Evolutionary conservation across 2,888 invertebrate species (phyloP), one percentile per base, ranked within the genome.

Genomic region (Acholoe squamosa): DNA sequence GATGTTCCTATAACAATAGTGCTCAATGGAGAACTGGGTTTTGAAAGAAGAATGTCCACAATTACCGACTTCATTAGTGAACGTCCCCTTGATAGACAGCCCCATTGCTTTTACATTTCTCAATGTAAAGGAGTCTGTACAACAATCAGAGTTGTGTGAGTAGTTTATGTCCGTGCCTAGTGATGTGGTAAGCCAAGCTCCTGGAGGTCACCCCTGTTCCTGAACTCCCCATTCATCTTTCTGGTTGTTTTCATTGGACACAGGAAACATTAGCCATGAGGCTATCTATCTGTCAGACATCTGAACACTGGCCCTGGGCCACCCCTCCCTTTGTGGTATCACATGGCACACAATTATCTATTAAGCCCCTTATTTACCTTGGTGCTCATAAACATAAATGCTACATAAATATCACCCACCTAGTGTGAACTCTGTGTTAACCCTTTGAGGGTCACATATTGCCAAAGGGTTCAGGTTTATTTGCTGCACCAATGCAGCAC

Each of bases 181-280:
- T 43, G 43, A 43, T 43, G 7, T 61, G 61, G n/a, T 61, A 61
- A 19, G 61, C 19, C 61, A 61, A 61, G 61, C 61, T 61, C n/a
- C 22, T n/a, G 19, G n/a, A 14, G 61, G 61, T 19, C n/a, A n/a
- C 61, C 61, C 14, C 61, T n/a, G 22, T 61, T n/a, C 61, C 61
- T 61, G 61, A 61, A 61, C 61, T n/a, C 1, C 1, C 61, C 61
- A 61, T 61, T 61, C 61, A 61, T 61, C 61, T 12, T n/a, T 7
- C 61, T 61, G 19, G 61, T 61, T 61, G 61, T 61, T 61, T 61
- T 61, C 61, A 61, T 61, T 61, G 61, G 61, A n/a, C 61, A 61
- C n/a, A n/a, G 61, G 61, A 61, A 61, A 61, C 22, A 19, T 61
- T n/a, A 61, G 22, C 61, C 61, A 61, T n/a, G 61, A 61, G n/a